Evolutionary conservation across 2,797 vertebrate genomes (phyloP).

Genomic region (Perdix hodgsoniae): DNA sequence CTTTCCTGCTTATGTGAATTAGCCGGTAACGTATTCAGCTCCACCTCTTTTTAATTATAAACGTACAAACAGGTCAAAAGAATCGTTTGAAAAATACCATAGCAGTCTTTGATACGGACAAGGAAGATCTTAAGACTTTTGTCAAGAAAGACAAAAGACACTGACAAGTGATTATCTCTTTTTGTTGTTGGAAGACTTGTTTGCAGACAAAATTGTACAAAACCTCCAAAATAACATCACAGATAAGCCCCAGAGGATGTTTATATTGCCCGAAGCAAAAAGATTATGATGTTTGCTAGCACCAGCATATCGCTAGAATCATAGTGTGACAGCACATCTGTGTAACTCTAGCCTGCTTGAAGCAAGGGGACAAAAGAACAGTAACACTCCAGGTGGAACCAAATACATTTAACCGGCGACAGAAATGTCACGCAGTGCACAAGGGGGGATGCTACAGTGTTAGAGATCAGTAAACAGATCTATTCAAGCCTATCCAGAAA

Average conservation of each 20-base stretch:
- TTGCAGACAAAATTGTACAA: conserved; percentile 14
- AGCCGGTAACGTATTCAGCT: neutral
- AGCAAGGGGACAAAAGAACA: conserved; percentile 24
- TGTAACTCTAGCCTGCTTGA: conserved; percentile 36
- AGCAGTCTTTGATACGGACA: conserved; percentile 27
- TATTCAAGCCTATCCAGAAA: conserved; percentile 38
- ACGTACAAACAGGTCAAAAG: conserved; percentile 2
- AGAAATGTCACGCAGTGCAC: conserved; percentile 20
- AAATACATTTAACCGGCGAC: conserved; percentile 30
- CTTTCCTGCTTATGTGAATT: neutral
- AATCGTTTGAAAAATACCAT: neutral
- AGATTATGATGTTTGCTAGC: conserved; percentile 22
- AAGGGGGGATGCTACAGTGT: neutral
- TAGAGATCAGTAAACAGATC: conserved; percentile 21
- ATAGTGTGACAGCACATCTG: conserved; percentile 26
- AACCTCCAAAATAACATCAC: conserved; percentile 8
- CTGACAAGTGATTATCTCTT: neutral
- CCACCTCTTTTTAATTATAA: neutral
- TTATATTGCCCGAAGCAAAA: conserved; percentile 48
- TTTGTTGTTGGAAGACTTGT: neutral
- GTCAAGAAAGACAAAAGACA: conserved; percentile 42
- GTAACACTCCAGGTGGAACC: conserved; percentile 26
- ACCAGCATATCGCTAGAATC: conserved; percentile 13
- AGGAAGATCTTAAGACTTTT: neutral
- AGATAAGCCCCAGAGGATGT: conserved; percentile 43